Base-by-base conservation (phyloP, 2,888 invertebrate genomes). In the Hyposoter didymator region DNA sequence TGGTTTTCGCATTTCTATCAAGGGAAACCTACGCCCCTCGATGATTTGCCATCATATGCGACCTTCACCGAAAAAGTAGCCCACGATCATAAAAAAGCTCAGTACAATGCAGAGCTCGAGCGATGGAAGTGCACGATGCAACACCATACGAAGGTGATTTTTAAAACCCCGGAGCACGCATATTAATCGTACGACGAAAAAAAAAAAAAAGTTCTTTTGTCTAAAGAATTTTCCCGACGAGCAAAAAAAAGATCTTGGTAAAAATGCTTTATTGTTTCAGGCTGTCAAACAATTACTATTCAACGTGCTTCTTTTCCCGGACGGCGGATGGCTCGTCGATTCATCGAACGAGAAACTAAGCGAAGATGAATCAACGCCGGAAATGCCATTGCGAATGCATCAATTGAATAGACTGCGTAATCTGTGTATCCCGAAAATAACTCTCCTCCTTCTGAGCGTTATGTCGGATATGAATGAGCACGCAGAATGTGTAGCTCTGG, bases 321-420 rank as follows among this genome's bases (percentile, higher is more conserved):
- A 98, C 89, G 97, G 96, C 39, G 98, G 99, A 6, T 99, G 99
- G 99, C 95, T 99, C 84, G 95, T 96, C 66, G 98, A 98, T 92
- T 95, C 96, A 19, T 95, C 94, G 88, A 95, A 95, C 67, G 94
- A 95, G 22, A 94, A 95, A 32, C 22, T n/a, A 6, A n/a, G 47
- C 76, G 95, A 95, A 84, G 93, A 93, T 12, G 94, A 94, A 52
- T 95, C 91, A 7, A 94, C 94, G 35, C 94, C 93, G 47, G 94
- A 92, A 88, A 95, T 95, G 85, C 94, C 95, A 81, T 95, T 95
- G 73, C 96, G 98, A 89, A 93, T 94, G 10, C 96, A 96, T 88
- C 97, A 98, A 93, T 94, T 98, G 93, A 95, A 96, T 76, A 96
- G 97, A 88, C 94, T 99, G 66, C 95, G 98, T 72, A 96, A 96